Evolutionary conservation across 2,888 invertebrate species (phyloP).

Genomic region (Catocala fraxini): DNA sequence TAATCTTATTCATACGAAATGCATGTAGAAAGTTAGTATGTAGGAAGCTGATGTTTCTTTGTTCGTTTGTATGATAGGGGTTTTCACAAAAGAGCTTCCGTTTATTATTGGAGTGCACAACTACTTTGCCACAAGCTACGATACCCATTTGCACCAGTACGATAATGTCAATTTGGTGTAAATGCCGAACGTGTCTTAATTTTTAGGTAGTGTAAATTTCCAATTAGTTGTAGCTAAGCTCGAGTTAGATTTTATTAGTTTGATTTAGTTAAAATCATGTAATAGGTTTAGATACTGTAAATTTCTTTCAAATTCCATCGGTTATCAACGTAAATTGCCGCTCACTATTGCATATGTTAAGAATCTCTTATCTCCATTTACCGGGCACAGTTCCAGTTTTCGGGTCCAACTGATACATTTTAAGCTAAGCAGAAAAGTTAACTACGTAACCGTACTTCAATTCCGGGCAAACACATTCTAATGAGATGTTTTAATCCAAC

Average conservation of each 20-base stretch:
- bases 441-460: not conserved
- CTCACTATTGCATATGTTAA: not conserved
- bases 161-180: no score
- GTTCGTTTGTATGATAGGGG: conserved; percentile 1
- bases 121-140: no score
- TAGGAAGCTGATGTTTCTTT: conserved; percentile 3
- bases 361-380: not conserved
- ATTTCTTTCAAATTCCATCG: no score
- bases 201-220: no score
- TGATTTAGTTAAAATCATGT: no score
- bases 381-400: conserved; percentile 6
- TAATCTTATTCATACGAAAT: conserved; percentile 3
- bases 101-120: no score
- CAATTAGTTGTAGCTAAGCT: no score
- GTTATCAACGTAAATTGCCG: no score
- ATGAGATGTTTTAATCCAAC: conserved; percentile 9
- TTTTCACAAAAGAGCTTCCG: not conserved
- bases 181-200: no score
- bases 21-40: not conserved
- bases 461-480: conserved; percentile 2
- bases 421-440: conserved; percentile 11
- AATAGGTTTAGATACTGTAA: no score
- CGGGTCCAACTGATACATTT: not conserved
- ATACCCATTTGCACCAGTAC: no score
- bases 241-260: no score